phyloP scores from a whole-genome alignment of 2,888 invertebrate genomes.

The Drosophila testacea region DNA sequence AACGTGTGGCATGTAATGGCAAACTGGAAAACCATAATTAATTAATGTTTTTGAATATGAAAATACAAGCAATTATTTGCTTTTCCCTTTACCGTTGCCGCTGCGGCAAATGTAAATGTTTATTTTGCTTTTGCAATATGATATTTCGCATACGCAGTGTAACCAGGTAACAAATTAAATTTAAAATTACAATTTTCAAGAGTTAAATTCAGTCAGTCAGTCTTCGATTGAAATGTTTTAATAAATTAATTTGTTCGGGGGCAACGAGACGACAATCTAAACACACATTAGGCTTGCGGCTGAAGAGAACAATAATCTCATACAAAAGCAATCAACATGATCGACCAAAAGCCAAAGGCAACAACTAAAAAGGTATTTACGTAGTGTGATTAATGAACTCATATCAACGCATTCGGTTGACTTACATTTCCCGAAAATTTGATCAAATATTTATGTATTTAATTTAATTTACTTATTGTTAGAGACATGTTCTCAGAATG shows the following conservation, averaged over 20 bases:
- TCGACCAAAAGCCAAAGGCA: slow-evolving; percentile 6
- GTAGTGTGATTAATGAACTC: slow-evolving; percentile 33
- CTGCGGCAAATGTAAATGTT: slow-evolving; percentile 55
- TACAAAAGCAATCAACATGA: slow-evolving; percentile 20
- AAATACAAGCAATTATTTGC: slow-evolving; percentile 48
- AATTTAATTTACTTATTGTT: slow-evolving; percentile 9
- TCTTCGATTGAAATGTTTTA: slow-evolving; percentile 45
- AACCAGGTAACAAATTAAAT: slow-evolving; percentile 40
- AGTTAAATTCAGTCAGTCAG: not conserved
- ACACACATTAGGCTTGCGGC: slow-evolving; percentile 15
- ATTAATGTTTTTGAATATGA: slow-evolving; percentile 59
- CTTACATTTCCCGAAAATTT: not conserved
- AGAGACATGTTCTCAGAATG: not conserved
- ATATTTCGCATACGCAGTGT: slow-evolving; percentile 54
- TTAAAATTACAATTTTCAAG: slow-evolving; percentile 34
- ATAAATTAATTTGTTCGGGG: slow-evolving; percentile 38
- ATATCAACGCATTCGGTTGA: not conserved
- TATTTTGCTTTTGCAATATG: slow-evolving; percentile 28
- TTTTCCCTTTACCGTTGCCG: slow-evolving; percentile 1
- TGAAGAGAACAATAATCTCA: slow-evolving; percentile 33
- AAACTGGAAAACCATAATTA: slow-evolving; percentile 48
- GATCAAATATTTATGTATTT: slow-evolving; percentile 14
- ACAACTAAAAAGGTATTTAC: not conserved
- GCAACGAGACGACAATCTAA: slow-evolving; percentile 26
- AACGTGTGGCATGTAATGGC: slow-evolving; percentile 7